Base-by-base conservation (phyloP, 2,888 invertebrate species). In the Blomia tropicalis region DNA sequence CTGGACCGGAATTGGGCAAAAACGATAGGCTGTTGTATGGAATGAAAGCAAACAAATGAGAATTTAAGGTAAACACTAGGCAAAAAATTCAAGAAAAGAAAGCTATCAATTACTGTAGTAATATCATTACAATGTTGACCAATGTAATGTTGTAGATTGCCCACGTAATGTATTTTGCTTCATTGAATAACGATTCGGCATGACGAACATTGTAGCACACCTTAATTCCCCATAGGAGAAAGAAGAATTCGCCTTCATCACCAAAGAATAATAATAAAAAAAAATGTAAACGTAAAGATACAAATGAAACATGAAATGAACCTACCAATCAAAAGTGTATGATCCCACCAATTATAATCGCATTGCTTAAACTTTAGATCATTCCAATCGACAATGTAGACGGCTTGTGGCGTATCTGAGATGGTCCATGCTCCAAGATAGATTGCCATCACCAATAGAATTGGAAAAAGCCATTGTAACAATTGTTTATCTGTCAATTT, bases 121-220 rank as follows among this genome's bases (percentile, higher is more conserved):
- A 84, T 68, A 89, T 85, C 87, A 91, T 89, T 67, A 88, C 80
- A 60, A 84, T 87, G 76, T 92, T 92, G 70, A 91, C 87, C 63
- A 87, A 80, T 69, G 90, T 88, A 70, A 91, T 91, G 74, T 91
- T 92, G 77, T 92, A 92, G 68, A 91, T 89, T 59, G 91, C 89
- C 75, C 88, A 89, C 65, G 89, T 90, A 73, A 92, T 92, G 70
- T 87, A 81, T 69, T 87, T 80, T 19, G 91, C 91, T 75, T 92
- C 92, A 75, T 91, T 90, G 77, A 89, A 91, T 43, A 89, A 78
- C 51, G 89, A 89, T 73, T 91, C 90, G 0, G 90, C 90, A 74
- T 91, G 89, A 64, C 74, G 67, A 1, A 76, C 76, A 32, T 72
- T 73, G 68, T 73, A 76, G 66, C 75, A 76, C 5, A 76, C 71